Percentiles rank a stretch among this genome's conserved stretches.
These are phyloP conservation scores for Neomonachus schauinslandi DNA, from an alignment of 2,113 vertebrate genomes.

Conservation along the genomic window DNA sequence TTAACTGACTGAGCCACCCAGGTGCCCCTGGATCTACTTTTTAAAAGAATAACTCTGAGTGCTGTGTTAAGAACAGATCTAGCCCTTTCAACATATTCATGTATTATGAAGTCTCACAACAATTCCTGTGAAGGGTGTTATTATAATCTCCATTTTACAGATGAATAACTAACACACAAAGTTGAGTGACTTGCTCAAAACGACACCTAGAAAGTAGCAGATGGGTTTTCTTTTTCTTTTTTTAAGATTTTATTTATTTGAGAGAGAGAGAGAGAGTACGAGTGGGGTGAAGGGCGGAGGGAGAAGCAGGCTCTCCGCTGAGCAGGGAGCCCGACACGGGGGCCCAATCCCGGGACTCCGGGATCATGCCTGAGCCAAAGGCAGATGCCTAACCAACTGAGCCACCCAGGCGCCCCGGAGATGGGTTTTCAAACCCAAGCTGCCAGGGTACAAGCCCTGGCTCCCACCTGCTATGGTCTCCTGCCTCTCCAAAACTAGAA, in stretches of 20 bases:
- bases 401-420: not conserved
- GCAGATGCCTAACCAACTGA: too few species aligned
- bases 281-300: too few species aligned
- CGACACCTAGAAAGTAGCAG: not conserved
- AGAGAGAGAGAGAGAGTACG: too few species aligned
- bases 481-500: not conserved
- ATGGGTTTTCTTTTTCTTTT: not conserved
- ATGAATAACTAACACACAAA: not conserved
- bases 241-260: too few species aligned
- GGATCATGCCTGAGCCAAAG: too few species aligned
- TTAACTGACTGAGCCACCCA: not conserved
- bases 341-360: too few species aligned
- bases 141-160: not conserved
- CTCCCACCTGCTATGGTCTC: not conserved
- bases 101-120: not conserved
- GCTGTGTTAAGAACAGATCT: not conserved
- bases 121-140: not conserved
- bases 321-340: too few species aligned
- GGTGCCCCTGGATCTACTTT: not conserved
- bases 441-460: not conserved
- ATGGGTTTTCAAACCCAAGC: not conserved
- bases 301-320: too few species aligned
- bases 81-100: not conserved
- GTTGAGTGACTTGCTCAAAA: not conserved
- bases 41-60: not conserved